A percentile compares a stretch with the other conserved stretches of the same genome.
These are phyloP conservation scores for Beris morrisii DNA, from an alignment of 2,888 invertebrate species.

Conservation along the genomic window DNA sequence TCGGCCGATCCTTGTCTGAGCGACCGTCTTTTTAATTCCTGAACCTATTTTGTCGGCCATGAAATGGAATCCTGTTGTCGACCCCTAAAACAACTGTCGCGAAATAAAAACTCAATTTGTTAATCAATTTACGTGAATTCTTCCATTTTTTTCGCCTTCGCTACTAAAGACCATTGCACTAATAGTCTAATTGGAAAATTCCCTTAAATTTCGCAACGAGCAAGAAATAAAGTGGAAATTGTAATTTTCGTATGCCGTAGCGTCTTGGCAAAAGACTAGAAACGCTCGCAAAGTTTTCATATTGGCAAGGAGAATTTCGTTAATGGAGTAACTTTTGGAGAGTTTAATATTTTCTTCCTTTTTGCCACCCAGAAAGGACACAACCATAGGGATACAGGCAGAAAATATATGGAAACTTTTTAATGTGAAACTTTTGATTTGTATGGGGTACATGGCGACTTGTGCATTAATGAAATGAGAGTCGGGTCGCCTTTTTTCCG, in stretches of 20 bases:
- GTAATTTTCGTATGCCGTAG: constrained; percentile 35
- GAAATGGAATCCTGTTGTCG: neutral
- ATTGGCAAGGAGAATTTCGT: constrained; percentile 38
- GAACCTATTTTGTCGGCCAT: neutral
- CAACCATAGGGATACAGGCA: neutral
- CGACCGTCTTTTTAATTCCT: too few relatives aligned
- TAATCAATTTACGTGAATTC: constrained; percentile 38
- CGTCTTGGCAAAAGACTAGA: constrained; percentile 23
- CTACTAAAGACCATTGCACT: constrained; percentile 34
- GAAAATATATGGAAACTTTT: constrained; percentile 34
- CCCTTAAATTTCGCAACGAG: constrained; percentile 34
- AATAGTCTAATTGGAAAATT: constrained; percentile 38
- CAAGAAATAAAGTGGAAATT: constrained; percentile 37
- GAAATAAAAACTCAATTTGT: constrained; percentile 38
- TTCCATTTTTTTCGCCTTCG: constrained; percentile 5
- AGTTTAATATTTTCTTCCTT: constrained; percentile 32
- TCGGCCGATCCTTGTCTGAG: too few relatives aligned
- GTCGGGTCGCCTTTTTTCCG: constrained; percentile 2
- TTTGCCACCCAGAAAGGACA: constrained; percentile 8
- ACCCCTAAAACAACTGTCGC: constrained; percentile 16
- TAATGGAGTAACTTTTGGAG: constrained; percentile 37
- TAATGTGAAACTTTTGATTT: constrained; percentile 39
- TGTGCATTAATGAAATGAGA: constrained; percentile 38
- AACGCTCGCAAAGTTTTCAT: constrained; percentile 34
- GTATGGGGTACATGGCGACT: constrained; percentile 37